A percentile compares a stretch with the other conserved stretches of the same genome.
Evolutionary conservation across 2,888 invertebrate species (phyloP).

Genomic region (Microctonus aethiopoides): DNA sequence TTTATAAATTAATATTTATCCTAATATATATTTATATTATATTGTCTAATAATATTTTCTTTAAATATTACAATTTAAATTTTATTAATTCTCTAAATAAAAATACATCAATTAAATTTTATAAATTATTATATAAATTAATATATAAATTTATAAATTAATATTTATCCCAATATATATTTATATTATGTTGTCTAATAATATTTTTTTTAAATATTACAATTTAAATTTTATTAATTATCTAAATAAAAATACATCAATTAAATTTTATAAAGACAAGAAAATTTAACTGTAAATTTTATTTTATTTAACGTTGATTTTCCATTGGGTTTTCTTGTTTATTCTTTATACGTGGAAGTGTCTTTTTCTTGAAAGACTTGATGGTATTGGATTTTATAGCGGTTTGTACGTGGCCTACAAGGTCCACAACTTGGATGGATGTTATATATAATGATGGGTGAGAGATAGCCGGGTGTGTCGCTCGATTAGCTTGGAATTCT

Average conservation of each 20-base stretch:
- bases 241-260: background rate
- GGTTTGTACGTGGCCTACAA: constrained; percentile 8
- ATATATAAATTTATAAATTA: too few relatives aligned
- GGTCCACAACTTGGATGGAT: constrained; percentile 25
- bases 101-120: too few relatives aligned
- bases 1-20: too few relatives aligned
- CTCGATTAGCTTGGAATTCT: constrained; percentile 59
- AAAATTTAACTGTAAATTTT: background rate
- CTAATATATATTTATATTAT: too few relatives aligned
- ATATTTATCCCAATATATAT: too few relatives aligned
- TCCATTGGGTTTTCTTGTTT: constrained; percentile 2
- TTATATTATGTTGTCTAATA: too few relatives aligned
- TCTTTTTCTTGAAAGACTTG: background rate
- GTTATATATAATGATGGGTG: constrained; percentile 30
- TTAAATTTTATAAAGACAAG: background rate
- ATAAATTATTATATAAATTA: too few relatives aligned
- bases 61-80: too few relatives aligned
- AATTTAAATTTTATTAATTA: background rate
- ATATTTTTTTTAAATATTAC: too few relatives aligned
- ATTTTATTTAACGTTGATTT: background rate
- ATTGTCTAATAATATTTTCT: too few relatives aligned
- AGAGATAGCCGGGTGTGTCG: constrained; percentile 49
- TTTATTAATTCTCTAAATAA: too few relatives aligned
- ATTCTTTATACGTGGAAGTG: constrained; percentile 8
- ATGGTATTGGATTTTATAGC: background rate